These are phyloP conservation scores for Euplagia quadripunctaria DNA, from an alignment of 2,888 invertebrate species.

Conservation along the genomic window DNA sequence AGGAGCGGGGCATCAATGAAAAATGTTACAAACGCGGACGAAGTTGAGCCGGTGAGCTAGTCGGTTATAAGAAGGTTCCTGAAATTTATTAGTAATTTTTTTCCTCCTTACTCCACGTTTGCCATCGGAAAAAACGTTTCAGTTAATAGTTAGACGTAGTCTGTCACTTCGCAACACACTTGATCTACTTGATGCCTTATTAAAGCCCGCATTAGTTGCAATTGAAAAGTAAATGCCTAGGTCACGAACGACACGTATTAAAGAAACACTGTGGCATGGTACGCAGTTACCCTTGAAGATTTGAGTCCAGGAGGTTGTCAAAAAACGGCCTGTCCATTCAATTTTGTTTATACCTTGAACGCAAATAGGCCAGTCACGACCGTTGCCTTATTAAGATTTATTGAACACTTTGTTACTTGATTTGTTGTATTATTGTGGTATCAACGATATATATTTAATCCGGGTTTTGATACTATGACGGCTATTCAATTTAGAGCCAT, in stretches of 20 bases:
- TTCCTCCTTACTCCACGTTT: too few species aligned
- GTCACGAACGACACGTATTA: constrained; percentile 71
- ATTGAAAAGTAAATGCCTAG: constrained; percentile 73
- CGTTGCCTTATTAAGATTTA: constrained; percentile 67
- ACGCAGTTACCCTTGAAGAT: constrained; percentile 70
- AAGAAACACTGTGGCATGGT: constrained; percentile 56
- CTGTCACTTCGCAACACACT: background rate
- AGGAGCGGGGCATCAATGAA: too few species aligned
- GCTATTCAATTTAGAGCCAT: constrained; percentile 41
- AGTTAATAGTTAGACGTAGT: background rate
- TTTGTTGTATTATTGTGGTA: constrained; percentile 61
- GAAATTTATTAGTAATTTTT: too few species aligned
- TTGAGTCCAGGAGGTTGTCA: constrained; percentile 71
- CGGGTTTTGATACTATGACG: constrained; percentile 38
- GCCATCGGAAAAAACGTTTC: too few species aligned
- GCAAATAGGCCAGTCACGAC: constrained; percentile 78
- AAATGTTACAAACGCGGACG: too few species aligned
- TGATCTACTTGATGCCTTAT: constrained; percentile 61
- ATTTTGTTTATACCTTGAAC: constrained; percentile 69
- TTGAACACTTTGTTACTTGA: constrained; percentile 60
- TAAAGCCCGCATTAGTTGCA: constrained; percentile 53
- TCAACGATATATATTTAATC: constrained; percentile 39
- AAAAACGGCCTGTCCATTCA: constrained; percentile 63
- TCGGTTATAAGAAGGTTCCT: too few species aligned
- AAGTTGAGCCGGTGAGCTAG: too few species aligned